phyloP scores from a whole-genome alignment of 2,797 vertebrate species.

The Sebastes umbrosus region DNA sequence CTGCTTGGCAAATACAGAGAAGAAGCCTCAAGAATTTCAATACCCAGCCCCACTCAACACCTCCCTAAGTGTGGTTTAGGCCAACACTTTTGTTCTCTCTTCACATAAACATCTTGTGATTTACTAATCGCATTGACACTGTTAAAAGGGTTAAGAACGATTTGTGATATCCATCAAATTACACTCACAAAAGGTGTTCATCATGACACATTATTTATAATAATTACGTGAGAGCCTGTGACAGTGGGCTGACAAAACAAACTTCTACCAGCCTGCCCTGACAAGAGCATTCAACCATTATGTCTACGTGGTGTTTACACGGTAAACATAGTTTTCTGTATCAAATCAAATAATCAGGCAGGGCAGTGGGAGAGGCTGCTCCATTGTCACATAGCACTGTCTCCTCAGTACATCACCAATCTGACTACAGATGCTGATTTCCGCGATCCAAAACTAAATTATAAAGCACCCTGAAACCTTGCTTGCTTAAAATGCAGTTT shows the following conservation, averaged over 20 bases:
- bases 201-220: background rate
- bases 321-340: slow-evolving; percentile 51
- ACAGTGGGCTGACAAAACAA: background rate
- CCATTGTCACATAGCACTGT: background rate
- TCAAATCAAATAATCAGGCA: background rate
- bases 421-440: background rate
- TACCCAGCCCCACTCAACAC: background rate
- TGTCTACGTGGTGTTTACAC: slow-evolving; percentile 47
- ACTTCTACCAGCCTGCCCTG: background rate
- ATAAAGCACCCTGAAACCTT: background rate
- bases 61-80: background rate
- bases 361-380: background rate
- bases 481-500: background rate
- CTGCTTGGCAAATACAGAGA: background rate
- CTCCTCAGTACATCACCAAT: background rate
- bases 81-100: background rate
- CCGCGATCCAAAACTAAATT: background rate
- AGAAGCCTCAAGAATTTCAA: background rate
- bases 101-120: background rate
- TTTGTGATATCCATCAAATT: background rate
- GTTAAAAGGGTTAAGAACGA: background rate
- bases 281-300: background rate
- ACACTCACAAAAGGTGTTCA: slow-evolving; percentile 3
- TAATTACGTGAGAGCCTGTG: background rate
- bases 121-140: background rate